These are phyloP conservation scores for Hydriomena furcata DNA, from an alignment of 2,888 invertebrate genomes.

Conservation along the genomic window DNA sequence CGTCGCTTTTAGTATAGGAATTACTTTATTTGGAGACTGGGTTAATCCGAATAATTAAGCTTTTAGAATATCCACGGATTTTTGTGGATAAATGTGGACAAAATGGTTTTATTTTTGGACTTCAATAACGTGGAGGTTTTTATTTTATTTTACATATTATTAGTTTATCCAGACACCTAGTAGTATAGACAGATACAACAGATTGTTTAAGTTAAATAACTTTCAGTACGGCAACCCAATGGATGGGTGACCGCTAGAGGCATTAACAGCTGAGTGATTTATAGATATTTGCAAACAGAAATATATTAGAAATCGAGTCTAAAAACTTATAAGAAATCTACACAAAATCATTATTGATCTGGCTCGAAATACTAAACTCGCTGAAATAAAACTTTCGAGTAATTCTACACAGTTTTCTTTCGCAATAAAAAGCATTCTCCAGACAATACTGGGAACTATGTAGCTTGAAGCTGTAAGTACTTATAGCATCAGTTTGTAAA, in stretches of 20 bases:
- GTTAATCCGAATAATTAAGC: conserved; percentile 7
- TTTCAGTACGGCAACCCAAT: too few relatives aligned
- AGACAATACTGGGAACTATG: conserved; percentile 15
- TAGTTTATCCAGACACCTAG: too few relatives aligned
- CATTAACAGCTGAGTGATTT: too few relatives aligned
- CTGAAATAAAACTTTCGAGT: conserved; percentile 28
- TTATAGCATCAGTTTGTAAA: not conserved
- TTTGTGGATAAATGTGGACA: not conserved
- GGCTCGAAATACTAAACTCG: conserved; percentile 25
- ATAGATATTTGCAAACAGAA: too few relatives aligned
- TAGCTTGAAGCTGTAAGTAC: conserved; percentile 3
- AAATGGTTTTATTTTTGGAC: not conserved
- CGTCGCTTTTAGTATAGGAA: conserved; percentile 15
- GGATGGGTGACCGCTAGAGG: too few relatives aligned
- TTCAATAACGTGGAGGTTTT: not conserved
- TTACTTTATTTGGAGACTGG: conserved; percentile 14
- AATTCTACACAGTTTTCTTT: conserved; percentile 27
- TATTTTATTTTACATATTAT: not conserved
- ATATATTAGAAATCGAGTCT: too few relatives aligned
- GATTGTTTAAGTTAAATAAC: too few relatives aligned
- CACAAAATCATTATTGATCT: not conserved
- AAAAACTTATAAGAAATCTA: not conserved
- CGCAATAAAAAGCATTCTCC: conserved; percentile 21
- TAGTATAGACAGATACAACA: too few relatives aligned
- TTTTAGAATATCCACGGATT: conserved; percentile 5